Percentiles rank a stretch among this genome's conserved stretches.
These are phyloP conservation scores for Mallotus villosus DNA, from an alignment of 2,797 vertebrate species.

Conservation along the genomic window DNA sequence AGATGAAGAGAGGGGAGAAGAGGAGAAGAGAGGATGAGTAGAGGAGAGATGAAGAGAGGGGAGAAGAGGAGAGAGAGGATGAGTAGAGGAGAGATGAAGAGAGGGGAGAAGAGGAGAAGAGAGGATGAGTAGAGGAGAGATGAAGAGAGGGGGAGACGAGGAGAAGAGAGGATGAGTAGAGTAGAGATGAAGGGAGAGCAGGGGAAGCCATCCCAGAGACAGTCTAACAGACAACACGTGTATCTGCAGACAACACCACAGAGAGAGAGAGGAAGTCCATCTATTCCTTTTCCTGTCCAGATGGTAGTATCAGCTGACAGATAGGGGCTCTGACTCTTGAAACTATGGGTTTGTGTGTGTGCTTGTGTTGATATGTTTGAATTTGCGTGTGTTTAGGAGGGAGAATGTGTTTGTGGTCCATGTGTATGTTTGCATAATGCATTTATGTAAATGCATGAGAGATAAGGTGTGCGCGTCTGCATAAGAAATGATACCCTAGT, in stretches of 20 bases:
- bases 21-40: too few relatives aligned
- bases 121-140: too few relatives aligned
- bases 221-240: neutral
- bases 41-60: too few relatives aligned
- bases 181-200: too few relatives aligned
- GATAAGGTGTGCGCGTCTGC: neutral
- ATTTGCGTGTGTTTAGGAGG: neutral
- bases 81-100: too few relatives aligned
- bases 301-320: constrained; percentile 69
- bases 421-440: neutral
- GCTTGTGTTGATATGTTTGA: neutral
- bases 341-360: neutral
- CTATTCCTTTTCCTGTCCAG: constrained; percentile 72
- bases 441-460: neutral
- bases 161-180: too few relatives aligned
- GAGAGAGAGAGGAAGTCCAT: constrained; percentile 45
- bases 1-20: too few relatives aligned
- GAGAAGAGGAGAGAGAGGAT: too few relatives aligned
- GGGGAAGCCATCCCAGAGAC: neutral
- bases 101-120: too few relatives aligned
- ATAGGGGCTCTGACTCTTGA: constrained; percentile 25
- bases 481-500: too few relatives aligned
- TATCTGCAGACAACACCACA: neutral
- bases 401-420: neutral
- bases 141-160: too few relatives aligned